Evolutionary conservation across 2,113 vertebrate genomes (phyloP).

Genomic region (Myiozetetes cayanensis): DNA sequence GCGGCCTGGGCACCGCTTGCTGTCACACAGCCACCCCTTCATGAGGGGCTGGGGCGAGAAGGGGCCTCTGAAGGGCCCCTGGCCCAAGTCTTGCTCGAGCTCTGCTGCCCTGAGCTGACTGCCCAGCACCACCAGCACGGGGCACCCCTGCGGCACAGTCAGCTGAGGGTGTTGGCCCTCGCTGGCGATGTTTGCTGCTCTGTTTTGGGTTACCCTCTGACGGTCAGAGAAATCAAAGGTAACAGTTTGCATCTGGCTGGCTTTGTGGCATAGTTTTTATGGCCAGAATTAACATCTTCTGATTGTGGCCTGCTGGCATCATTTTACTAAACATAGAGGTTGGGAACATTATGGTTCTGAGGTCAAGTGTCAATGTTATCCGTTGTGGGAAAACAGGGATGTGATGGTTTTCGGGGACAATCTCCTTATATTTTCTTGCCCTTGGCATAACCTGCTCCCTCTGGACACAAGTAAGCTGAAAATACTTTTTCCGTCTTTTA

Average conservation of each 20-base stretch:
- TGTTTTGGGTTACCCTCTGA: neutral
- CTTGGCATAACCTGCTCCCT: neutral
- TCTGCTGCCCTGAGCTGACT: neutral
- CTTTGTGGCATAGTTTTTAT: neutral
- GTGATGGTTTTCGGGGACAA: fast-evolving
- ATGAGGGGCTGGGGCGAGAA: fast-evolving
- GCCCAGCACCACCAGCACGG: fast-evolving
- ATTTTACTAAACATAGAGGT: neutral
- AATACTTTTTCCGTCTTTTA: neutral
- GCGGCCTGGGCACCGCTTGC: neutral
- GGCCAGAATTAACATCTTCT: neutral
- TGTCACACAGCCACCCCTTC: fast-evolving
- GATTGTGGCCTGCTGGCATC: neutral
- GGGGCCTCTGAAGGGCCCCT: too few relatives aligned
- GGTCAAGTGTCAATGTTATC: neutral
- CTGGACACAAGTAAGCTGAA: neutral
- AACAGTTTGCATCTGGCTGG: neutral
- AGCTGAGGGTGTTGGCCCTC: fast-evolving
- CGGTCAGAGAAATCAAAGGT: neutral
- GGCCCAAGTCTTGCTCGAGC: too few relatives aligned
- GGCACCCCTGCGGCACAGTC: fast-evolving
- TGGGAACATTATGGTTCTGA: neutral
- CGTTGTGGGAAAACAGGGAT: fast-evolving
- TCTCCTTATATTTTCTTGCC: fast-evolving
- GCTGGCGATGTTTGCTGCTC: fast-evolving